phyloP scores from a whole-genome alignment of 2,113 vertebrate species.

The Carassius gibelio region DNA sequence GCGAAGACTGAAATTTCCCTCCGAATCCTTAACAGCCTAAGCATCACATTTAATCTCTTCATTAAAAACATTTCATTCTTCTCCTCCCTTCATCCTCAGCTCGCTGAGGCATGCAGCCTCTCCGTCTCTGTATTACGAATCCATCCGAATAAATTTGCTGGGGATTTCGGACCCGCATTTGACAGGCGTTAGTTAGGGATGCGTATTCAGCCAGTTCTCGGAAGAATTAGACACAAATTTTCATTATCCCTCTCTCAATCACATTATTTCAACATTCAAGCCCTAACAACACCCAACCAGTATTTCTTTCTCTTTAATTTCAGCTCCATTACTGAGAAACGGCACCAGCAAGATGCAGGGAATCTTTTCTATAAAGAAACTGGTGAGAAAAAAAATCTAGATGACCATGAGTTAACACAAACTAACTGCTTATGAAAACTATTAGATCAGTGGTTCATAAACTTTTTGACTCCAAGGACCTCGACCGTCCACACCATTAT shows the following conservation, averaged over 20 bases:
- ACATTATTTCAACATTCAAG: constrained; percentile 76
- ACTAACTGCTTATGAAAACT: background rate
- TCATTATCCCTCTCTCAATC: constrained; percentile 76
- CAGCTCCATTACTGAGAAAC: background rate
- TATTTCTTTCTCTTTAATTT: background rate
- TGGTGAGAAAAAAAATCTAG: background rate
- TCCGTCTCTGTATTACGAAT: constrained; percentile 84
- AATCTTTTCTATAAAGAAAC: background rate
- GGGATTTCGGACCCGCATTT: constrained; percentile 81
- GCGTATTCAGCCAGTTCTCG: constrained; percentile 87
- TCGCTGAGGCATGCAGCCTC: constrained; percentile 40
- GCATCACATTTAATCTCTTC: constrained; percentile 86
- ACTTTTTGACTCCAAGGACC: background rate
- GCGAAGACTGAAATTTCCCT: constrained; percentile 59
- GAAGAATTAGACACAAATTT: constrained; percentile 85
- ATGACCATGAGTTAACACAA: background rate
- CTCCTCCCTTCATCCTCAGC: constrained; percentile 34
- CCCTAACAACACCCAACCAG: constrained; percentile 57
- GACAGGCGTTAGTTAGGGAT: constrained; percentile 92
- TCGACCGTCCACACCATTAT: background rate
- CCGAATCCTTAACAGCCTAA: constrained; percentile 80
- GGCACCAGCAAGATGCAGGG: background rate
- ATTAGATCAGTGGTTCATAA: background rate
- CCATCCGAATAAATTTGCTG: constrained; percentile 89
- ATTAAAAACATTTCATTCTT: constrained; percentile 76